Evolutionary conservation across 2,888 invertebrate species (phyloP).

Genomic region (Acrobasis consociella): DNA sequence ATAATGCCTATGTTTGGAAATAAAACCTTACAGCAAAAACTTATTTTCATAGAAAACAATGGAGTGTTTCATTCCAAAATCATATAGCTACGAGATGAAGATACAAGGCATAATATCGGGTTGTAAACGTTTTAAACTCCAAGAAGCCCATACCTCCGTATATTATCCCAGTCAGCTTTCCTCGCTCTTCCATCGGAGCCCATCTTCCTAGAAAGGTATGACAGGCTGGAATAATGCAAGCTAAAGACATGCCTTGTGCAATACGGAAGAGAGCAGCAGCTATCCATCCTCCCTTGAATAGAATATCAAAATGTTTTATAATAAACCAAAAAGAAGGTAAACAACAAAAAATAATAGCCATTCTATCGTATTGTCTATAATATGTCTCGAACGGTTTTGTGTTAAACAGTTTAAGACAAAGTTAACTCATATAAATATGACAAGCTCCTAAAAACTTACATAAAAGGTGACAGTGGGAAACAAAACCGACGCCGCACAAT

Average conservation of each 20-base stretch:
- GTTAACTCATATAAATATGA: neutral
- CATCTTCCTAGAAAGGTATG: slow-evolving; percentile 88
- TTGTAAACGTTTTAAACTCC: neutral
- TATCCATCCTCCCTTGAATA: slow-evolving; percentile 79
- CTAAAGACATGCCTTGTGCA: slow-evolving; percentile 88
- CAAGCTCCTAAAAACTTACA: neutral
- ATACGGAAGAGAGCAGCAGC: slow-evolving; percentile 86
- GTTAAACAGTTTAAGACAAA: no score
- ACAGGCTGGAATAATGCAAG: slow-evolving; percentile 67
- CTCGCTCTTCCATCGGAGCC: slow-evolving; percentile 83
- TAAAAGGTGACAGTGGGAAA: slow-evolving; percentile 45
- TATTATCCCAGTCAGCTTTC: slow-evolving; percentile 65
- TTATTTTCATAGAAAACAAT: no score
- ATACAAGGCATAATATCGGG: no score
- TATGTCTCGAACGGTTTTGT: no score
- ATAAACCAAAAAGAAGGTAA: no score
- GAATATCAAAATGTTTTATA: no score
- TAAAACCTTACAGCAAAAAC: no score
- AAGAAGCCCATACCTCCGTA: slow-evolving; percentile 54
- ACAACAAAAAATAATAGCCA: no score
- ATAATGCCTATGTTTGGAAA: no score
- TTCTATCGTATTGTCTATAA: no score
- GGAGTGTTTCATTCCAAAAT: no score
- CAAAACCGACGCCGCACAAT: slow-evolving; percentile 67
- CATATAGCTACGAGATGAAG: no score